Base-by-base conservation (phyloP, 2,888 invertebrate species). In the Meliscaeva auricollis region DNA sequence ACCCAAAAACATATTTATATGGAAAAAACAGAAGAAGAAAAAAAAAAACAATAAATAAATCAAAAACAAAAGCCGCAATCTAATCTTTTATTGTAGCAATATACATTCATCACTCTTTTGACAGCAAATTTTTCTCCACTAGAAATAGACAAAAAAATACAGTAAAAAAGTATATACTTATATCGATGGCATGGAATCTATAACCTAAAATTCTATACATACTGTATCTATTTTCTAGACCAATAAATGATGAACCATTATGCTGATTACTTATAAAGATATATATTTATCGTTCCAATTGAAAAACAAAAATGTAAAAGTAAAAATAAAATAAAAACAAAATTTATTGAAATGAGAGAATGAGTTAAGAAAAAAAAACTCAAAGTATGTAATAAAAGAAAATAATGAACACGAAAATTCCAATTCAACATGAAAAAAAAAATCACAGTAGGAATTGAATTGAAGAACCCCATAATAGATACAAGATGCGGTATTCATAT, bases 261-360 rank as follows among this genome's bases (percentile, higher is more conserved):
- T 46, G 17, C 32, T 46, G 38, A 64, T 64, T 44, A 58, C 26
- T 58, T 22, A 38, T 38, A 30, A 46, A 46, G 17, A 26, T 7
- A 26, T 7, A 54, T 2, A 44, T 46, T 64, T 17, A 46, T n/a
- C 46, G 41, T 30, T 64, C 46, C 26, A 64, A 30, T 30, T 11
- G 11, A 5, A 3, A 38, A 1, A 38, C 4, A 2, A 6, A 38
- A 38, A 38, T 38, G 35, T 5, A 50, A 22, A 22, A 8, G 13
- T 20, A 22, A 9, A 66, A 48, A 64, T n/a, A 46, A 20, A 48
- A 32, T 13, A 64, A 30, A 64, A 58, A 9, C 4, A n/a, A 38
- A 44, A 68, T 38, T 77, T 50, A 85, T 81, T 81, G 52, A 77
- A 72, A 73, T 69, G 69, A 56, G 69, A 56, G 50, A 54, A 76